Evolutionary conservation across 2,888 invertebrate genomes (phyloP), one percentile per base, ranked within the genome.

Genomic region (Hololepta plana): DNA sequence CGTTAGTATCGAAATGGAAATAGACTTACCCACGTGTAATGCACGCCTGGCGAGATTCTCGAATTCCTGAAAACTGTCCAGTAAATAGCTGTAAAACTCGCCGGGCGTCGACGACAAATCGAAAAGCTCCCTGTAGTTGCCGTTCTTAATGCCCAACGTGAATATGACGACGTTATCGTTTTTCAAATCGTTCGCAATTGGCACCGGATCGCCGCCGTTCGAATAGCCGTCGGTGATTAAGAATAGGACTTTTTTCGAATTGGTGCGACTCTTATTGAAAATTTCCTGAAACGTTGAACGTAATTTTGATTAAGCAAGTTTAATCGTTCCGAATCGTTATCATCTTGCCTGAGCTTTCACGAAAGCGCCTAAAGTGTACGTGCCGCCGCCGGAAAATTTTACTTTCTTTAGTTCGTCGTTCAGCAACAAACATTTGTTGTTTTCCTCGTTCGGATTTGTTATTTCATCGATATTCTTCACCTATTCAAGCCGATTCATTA

Each of bases 221-320:
- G 72, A 72, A 43, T 68, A 74, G 8, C 74, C 74, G 41, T 75
- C 74, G 1, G 74, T 74, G 35, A 75, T 63, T 3, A 75, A 49
- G 40, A 75, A 72, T 6, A 75, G 54, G 0, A 68, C 65, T 43
- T 71, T 71, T 35, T 54, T 61, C 3, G 63, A 56, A 12, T 51
- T 47, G 13, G 49, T 43, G 10, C 66, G 51, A 12, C 54, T 46
- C 4, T 48, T 49, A 23, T 50, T 44, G 14, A 67, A 57, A 24
- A 66, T 62, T 28, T 53, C 52, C 60, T 64, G 35, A 40, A 42
- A 23, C 29, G 32, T 26, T 19, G 16, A 6, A 27, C 15, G 12
- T n/a, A 3, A 15, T 17, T 4, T 27, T 9, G 6, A 23, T 23
- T 23, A 7, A 11, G 12, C 23, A 4, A 4, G 4, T 6, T 8